Conservation (phyloP, 2,113 vertebrate genomes). For the Callipepla californica region DNA sequence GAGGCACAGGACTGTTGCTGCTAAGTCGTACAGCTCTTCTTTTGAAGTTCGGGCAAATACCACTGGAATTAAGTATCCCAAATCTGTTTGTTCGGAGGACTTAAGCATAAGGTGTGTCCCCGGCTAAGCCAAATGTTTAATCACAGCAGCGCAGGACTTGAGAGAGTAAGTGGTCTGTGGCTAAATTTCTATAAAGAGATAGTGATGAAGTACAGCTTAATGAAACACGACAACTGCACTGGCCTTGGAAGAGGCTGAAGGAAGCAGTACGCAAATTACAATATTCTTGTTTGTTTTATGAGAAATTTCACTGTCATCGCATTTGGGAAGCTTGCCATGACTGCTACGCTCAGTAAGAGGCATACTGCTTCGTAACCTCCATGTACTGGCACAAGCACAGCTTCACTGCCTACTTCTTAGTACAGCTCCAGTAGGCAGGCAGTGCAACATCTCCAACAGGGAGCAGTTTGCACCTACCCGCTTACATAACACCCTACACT, state of each 20-base stretch:
- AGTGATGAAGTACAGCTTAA: constrained; percentile 8
- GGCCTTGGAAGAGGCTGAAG: background rate
- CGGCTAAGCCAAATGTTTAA: background rate
- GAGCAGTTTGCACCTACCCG: background rate
- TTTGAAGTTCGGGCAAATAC: background rate
- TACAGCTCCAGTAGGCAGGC: background rate
- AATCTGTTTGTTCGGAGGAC: background rate
- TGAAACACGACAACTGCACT: background rate
- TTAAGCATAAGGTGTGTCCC: background rate
- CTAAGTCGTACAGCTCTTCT: background rate
- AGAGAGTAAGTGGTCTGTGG: background rate
- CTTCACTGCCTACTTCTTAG: background rate
- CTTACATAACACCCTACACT: no score
- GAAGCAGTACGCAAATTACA: background rate
- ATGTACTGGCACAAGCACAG: rapidly evolving
- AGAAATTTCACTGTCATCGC: background rate
- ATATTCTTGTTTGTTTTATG: background rate
- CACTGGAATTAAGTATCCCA: background rate
- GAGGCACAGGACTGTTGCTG: background rate
- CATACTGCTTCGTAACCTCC: background rate
- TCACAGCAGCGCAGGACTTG: background rate
- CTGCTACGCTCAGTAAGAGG: background rate
- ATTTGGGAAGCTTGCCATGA: background rate
- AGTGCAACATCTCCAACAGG: background rate
- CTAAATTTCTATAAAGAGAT: background rate